Evolutionary conservation across 2,888 invertebrate species (phyloP), one percentile per base, ranked within the genome.

Genomic region (Ormia ochracea): DNA sequence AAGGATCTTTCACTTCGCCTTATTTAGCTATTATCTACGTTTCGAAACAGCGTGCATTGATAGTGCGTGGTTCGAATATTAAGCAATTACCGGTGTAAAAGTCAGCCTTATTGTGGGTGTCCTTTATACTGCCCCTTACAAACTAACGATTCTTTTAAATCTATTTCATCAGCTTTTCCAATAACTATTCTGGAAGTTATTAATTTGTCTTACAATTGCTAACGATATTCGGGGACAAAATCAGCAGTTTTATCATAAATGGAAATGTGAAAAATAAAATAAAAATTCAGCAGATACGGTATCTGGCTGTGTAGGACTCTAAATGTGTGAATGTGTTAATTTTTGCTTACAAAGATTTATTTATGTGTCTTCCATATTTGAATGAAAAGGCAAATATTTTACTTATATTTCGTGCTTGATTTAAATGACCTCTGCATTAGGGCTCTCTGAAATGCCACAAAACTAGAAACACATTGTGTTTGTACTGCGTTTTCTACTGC

Each of bases 361-460:
- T 48, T 63, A 33, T 21, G 12, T n/a, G n/a, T 66, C 19, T 12
- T 31, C 54, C n/a, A 41, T 68, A 54, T 68, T 56, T 56, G 43
- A 14, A 43, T 12, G 21, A 43, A 68, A 45, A 31, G n/a, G n/a
- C 12, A 43, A 33, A 12, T 23, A 48, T 23, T 41, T 41, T 23
- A 56, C 45, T 45, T 45, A 21, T 33, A 14, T 48, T 26, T 58
- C 23, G 23, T 45, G 31, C 12, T 33, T 33, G 21, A 48, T 58
- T 31, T 17, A 48, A 45, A 58, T 45, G 45, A 58, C 56, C 68
- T 23, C 50, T 31, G n/a, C 14, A 56, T 23, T 19, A 19, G 19
- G 12, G 33, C 12, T 17, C 14, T 23, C 9, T n/a, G 1, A 54
- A 19, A n/a, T 12, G 12, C 10, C 19, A 33, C 19, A 33, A 21